Base-by-base conservation (phyloP, 92 coral and sea anemone species). In the Epizoanthus scotinus region DNA sequence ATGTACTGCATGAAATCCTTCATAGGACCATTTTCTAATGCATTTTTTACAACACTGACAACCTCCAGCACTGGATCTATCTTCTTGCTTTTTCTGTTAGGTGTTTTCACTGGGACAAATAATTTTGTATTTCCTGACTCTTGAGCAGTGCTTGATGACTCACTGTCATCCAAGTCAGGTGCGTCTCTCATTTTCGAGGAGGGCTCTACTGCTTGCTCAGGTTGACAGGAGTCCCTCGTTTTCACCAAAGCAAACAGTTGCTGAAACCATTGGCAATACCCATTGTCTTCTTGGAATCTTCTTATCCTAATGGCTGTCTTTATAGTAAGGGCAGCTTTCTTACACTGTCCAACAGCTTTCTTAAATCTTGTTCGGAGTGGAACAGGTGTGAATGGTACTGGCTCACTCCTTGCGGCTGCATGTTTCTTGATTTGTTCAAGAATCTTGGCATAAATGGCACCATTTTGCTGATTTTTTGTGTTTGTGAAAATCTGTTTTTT, bases 401-500 rank as follows among this genome's bases (percentile, higher is more conserved):
- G 60, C 66, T 84, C 78, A 66, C 70, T 75, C 77, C 87, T 84
- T 21, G 83, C 44, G 18, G 69, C 79, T 36, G 82, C 78, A 36
- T 78, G 78, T 57, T 55, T 75, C 53, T 84, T 88, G 34, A 84
- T 73, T 78, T 84, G 82, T 28, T 27, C 71, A 63, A 88, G 83
- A 69, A 87, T 68, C 58, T 44, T 82, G 24, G 67, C 64, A 75
- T 83, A 87, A 20, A 78, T 77, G 62, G 71, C 82, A 22, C 84
- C 67, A 70, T 83, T 77, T 53, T 83, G 78, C 87, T 83, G 87
- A 64, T 83, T 83, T 78, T 83, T 78, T 36, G 79, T 64, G 71
- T 88, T 84, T 34, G 88, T 84, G 54, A 87, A 83, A 53, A 88
- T 84, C n/a, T 84, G 85, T 47, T 84, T 88, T 10, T 81, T 79